Evolutionary conservation across 2,113 vertebrate genomes (phyloP), one percentile per base, ranked within the genome.

Genomic region (Microtus ochrogaster): DNA sequence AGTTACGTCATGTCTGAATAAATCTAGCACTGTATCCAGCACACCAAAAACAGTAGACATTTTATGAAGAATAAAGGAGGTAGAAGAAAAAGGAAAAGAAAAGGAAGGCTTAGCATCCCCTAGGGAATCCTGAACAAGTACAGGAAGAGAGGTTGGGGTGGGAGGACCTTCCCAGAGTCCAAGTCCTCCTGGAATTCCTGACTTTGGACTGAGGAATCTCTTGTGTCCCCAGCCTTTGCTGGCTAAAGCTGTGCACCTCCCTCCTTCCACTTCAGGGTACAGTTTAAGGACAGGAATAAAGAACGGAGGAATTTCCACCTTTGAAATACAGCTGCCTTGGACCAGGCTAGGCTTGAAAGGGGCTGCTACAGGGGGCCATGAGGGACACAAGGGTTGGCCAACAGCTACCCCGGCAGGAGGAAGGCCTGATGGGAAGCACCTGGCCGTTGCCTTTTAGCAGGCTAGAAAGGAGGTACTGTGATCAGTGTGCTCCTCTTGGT

Each of bases 381-480:
- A 24, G 76, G 24, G 79, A 68, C 86, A 52, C 30, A 16, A 58
- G 55, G 85, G 96, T 73, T 93, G 89, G 90, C 90, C 96, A 91
- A 97, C n/a, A 98, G 97, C 36, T 89, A 86, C 73, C 24, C 85
- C 91, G 39, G 44, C 66, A 70, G n/a, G n/a, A 87, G n/a, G 70
- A 79, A 92, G 92, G 55, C 22, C 4, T 24, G 78, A 65, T 68
- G 2, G 41, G 81, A 86, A 89, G 83, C 84, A 2, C 33, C 24
- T n/a, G 78, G 33, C 72, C 81, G 77, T 52, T 1, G 2, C 74
- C 86, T 22, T 65, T 78, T 7, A 33, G 33, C 24, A 9, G 84
- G 66, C 36, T 4, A 4, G 41, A 44, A 52, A 24, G 95, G 93
- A 94, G 83, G 89, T 89, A 94, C 97, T 97, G 97, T 39, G 66